These are phyloP conservation scores for Dusona sp. DNA, from an alignment of 2,888 invertebrate species.

Conservation along the genomic window DNA sequence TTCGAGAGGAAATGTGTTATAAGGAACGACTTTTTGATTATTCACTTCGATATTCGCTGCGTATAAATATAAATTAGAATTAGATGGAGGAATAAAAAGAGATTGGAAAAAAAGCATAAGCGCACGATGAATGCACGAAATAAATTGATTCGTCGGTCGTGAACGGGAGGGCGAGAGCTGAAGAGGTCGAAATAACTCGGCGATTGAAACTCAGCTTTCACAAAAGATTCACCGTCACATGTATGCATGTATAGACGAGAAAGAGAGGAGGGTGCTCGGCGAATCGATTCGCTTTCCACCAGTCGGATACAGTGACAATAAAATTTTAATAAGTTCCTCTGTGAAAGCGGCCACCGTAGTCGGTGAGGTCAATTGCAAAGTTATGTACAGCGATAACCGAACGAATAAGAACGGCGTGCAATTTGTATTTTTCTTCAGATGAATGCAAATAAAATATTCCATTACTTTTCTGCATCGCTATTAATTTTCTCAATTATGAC, in stretches of 20 bases:
- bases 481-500: background rate
- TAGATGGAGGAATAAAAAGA: background rate
- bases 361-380: slow-evolving; percentile 49
- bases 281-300: slow-evolving; percentile 52
- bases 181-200: slow-evolving; percentile 32
- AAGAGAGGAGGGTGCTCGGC: slow-evolving; percentile 22
- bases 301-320: slow-evolving; percentile 42
- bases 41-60: background rate
- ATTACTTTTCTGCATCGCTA: background rate
- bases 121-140: slow-evolving; percentile 25
- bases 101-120: slow-evolving; percentile 15
- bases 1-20: background rate
- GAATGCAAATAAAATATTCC: background rate
- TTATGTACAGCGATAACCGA: slow-evolving; percentile 26
- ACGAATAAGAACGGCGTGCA: slow-evolving; percentile 33
- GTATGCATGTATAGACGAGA: background rate
- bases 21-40: background rate
- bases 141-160: slow-evolving; percentile 48
- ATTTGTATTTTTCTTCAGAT: background rate
- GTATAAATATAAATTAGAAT: background rate
- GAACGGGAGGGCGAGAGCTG: slow-evolving; percentile 30
- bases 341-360: background rate
- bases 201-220: slow-evolving; percentile 55
- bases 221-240: slow-evolving; percentile 39
- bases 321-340: slow-evolving; percentile 53